Evolutionary conservation across 2,797 vertebrate species (phyloP), one percentile per base, ranked within the genome.

Genomic region (Gymnocypris eckloni): DNA sequence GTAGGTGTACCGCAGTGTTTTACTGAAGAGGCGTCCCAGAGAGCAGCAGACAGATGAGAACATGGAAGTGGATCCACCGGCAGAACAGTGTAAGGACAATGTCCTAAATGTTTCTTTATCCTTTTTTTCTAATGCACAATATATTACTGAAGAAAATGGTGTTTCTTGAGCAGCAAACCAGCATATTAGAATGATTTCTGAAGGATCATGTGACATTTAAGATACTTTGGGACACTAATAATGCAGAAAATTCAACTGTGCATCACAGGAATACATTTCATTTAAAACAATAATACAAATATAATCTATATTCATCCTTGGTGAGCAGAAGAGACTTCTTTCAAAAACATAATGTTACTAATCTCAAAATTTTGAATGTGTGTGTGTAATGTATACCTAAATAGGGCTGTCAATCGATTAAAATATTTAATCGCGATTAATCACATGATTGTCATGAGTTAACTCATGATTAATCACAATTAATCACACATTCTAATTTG

Each of bases 1-100:
- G 61, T 69, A 99, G 98, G 97, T 99, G 76, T 99, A 99, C 85
- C 96, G 98, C 90, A 98, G 97, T 86, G 98, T 99, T 82, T 92
- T 99, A 56, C 81, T 99, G 88, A 96, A 94, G 90, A 95, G 52
- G 66, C 75, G 83, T 86, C 88, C 91, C 87, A 91, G 84, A 70
- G 94, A 93, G 75, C 92, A 82, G 79, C 86, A 82, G 16, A 11
- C 88, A 0, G 94, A 95, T 67, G 94, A 95, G 80, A 94, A 95
- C 89, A 95, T 93, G 94, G 95, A 94, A 85, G 94, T 94, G 87
- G 96, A 97, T 87, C 92, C 93, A 8, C 93, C 93, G 4, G 92
- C 92, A 12, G 93, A 91, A 6, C 93, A 94, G 85, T 93, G 95
- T 95, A 91, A 93, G 90, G 39, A 33, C 18, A 12, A 22, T 59